Evolutionary conservation across 2,888 invertebrate genomes (phyloP).

Genomic region (Apamea anceps): DNA sequence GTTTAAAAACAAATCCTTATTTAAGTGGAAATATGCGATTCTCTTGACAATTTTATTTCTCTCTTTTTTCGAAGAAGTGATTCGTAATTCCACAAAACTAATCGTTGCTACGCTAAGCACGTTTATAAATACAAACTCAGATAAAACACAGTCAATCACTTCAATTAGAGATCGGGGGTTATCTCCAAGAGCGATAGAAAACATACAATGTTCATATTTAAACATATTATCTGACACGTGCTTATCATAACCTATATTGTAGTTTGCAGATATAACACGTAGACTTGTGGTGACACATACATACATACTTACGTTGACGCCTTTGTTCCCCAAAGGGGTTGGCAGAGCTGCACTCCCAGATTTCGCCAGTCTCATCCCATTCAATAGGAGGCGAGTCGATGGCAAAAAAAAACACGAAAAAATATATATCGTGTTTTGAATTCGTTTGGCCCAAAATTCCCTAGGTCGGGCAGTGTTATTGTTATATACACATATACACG

Average conservation of each 20-base stretch:
- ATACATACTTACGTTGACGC: background rate
- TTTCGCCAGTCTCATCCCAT: background rate
- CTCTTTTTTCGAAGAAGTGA: background rate
- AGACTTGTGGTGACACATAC: background rate
- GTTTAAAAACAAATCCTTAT: background rate
- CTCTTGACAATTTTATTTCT: background rate
- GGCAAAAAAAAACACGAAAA: too few relatives aligned
- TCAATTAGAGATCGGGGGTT: conserved; percentile 54
- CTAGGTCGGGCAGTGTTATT: too few relatives aligned
- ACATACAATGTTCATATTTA: conserved; percentile 36
- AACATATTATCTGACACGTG: conserved; percentile 51
- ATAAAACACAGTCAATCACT: conserved; percentile 40
- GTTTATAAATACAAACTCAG: conserved; percentile 27
- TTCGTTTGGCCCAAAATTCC: background rate
- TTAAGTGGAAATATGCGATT: background rate
- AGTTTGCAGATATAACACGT: conserved; percentile 58
- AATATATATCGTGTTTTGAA: background rate
- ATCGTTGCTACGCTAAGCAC: conserved; percentile 22
- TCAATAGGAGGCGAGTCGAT: too few relatives aligned
- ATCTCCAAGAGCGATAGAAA: conserved; percentile 30
- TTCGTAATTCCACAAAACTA: background rate
- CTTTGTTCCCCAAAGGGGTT: background rate
- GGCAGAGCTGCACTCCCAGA: background rate
- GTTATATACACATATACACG: too few relatives aligned
- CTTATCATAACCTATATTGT: conserved; percentile 56